Conservation (phyloP, 2,888 invertebrate genomes). For the Athetis lepigone region DNA sequence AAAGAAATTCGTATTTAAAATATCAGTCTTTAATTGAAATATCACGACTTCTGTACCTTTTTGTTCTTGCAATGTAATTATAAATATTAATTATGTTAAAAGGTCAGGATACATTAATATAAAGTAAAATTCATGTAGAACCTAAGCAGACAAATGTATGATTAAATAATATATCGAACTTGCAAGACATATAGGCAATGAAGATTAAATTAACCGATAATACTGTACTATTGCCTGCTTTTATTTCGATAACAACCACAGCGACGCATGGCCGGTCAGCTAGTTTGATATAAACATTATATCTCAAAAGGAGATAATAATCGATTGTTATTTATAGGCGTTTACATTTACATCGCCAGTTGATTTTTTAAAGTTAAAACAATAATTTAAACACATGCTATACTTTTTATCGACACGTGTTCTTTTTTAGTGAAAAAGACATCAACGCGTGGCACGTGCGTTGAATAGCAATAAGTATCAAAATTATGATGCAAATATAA, state of each 20-base stretch:
- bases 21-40: constrained; percentile 9
- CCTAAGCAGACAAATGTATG: background rate
- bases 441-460: constrained; percentile 57
- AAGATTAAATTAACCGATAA: background rate
- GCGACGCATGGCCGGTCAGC: no score
- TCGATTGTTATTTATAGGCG: no score
- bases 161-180: background rate
- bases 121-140: background rate
- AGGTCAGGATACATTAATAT: background rate
- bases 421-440: constrained; percentile 55
- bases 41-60: constrained; percentile 3
- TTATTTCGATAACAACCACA: no score
- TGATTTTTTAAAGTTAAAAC: no score
- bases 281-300: no score
- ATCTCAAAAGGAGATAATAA: no score
- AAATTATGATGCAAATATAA: no score
- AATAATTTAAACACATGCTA: no score
- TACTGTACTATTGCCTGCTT: background rate
- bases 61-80: background rate
- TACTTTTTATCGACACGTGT: no score
- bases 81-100: background rate
- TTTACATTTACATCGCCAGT: no score
- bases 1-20: background rate
- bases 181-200: no score
- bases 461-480: background rate